Evolutionary conservation across 2,797 vertebrate species (phyloP).

Genomic region (Percopsis omiscomaycus): DNA sequence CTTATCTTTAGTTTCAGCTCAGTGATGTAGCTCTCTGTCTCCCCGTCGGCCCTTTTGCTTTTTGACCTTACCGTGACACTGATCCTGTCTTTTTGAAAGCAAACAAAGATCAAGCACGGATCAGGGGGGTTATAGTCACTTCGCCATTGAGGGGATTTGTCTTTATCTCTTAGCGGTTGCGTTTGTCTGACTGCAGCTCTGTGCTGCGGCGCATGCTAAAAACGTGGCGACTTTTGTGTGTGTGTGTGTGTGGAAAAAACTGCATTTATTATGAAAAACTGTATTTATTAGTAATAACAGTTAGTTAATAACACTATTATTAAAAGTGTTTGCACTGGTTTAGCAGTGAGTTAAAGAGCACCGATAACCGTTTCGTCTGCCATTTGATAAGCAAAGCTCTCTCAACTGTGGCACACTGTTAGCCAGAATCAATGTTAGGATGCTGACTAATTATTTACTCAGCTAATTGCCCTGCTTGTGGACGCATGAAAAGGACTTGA

Average conservation of each 20-base stretch:
- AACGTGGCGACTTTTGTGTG: too few species aligned
- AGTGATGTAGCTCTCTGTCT: constrained; percentile 39
- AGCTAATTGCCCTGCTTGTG: constrained; percentile 68
- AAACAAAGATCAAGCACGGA: constrained; percentile 59
- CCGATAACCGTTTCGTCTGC: constrained; percentile 70
- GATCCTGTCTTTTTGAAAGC: constrained; percentile 64
- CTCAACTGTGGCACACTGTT: constrained; percentile 57
- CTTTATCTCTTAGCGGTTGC: constrained; percentile 23
- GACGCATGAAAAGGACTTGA: constrained; percentile 46
- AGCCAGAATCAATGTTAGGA: constrained; percentile 70
- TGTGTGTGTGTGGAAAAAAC: too few species aligned
- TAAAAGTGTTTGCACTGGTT: constrained; percentile 47
- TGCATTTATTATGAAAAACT: too few species aligned
- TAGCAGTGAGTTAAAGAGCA: constrained; percentile 60
- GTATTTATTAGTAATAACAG: too few species aligned
- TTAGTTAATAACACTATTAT: too few species aligned
- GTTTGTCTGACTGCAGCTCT: constrained; percentile 34
- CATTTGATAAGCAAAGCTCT: constrained; percentile 71
- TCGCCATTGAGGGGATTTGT: constrained; percentile 28
- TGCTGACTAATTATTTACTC: constrained; percentile 70
- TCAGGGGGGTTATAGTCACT: constrained; percentile 47
- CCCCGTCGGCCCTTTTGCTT: constrained; percentile 44
- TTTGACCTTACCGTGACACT: constrained; percentile 62
- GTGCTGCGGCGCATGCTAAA: constrained; percentile 23
- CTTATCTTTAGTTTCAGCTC: constrained; percentile 36